phyloP scores from a whole-genome alignment of 2,888 invertebrate species.

The Idaea straminata region DNA sequence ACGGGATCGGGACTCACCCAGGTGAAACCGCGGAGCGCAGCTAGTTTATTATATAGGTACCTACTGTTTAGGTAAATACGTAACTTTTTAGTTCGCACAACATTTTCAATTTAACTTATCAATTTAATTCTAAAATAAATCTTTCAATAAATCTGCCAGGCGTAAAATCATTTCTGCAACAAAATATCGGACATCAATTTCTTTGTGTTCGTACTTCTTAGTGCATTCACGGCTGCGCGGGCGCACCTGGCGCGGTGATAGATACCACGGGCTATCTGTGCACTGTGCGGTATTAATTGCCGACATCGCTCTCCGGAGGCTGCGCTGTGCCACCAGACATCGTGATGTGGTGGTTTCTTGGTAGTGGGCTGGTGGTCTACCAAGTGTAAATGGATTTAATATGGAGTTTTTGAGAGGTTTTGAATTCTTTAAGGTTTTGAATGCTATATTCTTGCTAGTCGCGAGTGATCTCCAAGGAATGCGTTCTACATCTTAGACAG shows the following conservation, averaged over 20 bases:
- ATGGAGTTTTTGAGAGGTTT: too few species aligned
- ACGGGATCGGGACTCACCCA: too few species aligned
- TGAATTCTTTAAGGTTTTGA: too few species aligned
- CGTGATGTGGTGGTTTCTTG: slow-evolving; percentile 15
- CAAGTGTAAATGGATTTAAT: not conserved
- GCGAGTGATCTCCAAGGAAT: too few species aligned
- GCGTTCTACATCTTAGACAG: too few species aligned
- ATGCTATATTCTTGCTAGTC: too few species aligned
- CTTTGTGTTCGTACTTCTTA: not conserved
- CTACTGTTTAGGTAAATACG: not conserved
- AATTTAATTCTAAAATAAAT: slow-evolving; percentile 9
- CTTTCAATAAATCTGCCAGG: not conserved
- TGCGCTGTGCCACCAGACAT: slow-evolving; percentile 6
- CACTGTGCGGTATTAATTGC: slow-evolving; percentile 19
- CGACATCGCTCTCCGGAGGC: slow-evolving; percentile 12
- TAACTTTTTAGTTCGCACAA: not conserved
- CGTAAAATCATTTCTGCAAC: not conserved
- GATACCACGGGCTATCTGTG: slow-evolving; percentile 19
- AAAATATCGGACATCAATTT: slow-evolving; percentile 1
- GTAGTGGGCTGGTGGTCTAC: slow-evolving; percentile 4
- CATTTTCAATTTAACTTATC: not conserved
- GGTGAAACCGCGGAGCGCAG: too few species aligned
- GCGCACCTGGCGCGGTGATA: slow-evolving; percentile 20
- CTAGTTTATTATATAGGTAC: too few species aligned
- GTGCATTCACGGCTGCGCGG: not conserved